Evolutionary conservation across 2,113 vertebrate species (phyloP).

Genomic region (Glareola pratincola): DNA sequence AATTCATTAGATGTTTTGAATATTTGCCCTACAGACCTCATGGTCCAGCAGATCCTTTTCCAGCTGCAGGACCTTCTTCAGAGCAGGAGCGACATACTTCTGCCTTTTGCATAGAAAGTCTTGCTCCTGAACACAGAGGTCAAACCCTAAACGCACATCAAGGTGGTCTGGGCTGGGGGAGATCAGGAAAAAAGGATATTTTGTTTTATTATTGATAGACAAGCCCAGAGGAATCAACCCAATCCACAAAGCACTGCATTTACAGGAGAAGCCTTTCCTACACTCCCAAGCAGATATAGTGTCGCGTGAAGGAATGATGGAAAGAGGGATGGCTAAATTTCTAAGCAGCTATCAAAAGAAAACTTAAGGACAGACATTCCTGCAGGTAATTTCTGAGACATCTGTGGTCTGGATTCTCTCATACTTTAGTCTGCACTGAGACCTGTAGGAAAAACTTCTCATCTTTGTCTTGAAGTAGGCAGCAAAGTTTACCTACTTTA

Average conservation of each 20-base stretch:
- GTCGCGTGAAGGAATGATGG: background rate
- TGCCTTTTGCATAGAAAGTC: slow-evolving; percentile 78
- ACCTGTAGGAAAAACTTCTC: background rate
- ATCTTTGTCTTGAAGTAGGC: background rate
- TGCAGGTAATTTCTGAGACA: background rate
- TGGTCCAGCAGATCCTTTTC: slow-evolving; percentile 59
- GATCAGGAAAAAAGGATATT: background rate
- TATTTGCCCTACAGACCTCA: slow-evolving; percentile 67
- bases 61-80: slow-evolving; percentile 77
- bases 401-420: background rate
- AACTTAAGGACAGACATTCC: background rate
- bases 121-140: slow-evolving; percentile 76
- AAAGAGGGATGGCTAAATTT: background rate
- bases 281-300: background rate
- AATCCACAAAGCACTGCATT: background rate
- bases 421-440: background rate
- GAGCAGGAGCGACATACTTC: slow-evolving; percentile 66
- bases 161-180: slow-evolving; percentile 53
- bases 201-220: background rate
- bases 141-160: slow-evolving; percentile 80
- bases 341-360: background rate
- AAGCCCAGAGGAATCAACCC: background rate
- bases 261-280: background rate
- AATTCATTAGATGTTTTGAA: background rate
- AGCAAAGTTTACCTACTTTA: background rate